These are phyloP conservation scores for Asbolus verrucosus DNA, from an alignment of 1,140 invertebrate species.

Conservation along the genomic window DNA sequence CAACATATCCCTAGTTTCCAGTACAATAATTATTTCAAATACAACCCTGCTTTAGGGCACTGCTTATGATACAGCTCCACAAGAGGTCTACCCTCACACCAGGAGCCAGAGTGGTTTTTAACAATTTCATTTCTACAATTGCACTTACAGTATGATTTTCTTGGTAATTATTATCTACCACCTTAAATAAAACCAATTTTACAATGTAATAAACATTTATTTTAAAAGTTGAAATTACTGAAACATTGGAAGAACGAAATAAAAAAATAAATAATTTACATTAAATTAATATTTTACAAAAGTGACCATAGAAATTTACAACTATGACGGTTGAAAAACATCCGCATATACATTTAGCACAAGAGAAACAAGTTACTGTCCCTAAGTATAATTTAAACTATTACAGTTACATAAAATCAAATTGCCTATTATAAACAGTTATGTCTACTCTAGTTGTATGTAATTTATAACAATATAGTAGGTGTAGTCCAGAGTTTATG, in stretches of 20 bases:
- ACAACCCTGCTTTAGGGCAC: too few species aligned
- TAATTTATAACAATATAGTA: background rate
- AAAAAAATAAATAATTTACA: background rate
- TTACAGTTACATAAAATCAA: constrained; percentile 31
- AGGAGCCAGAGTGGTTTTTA: too few species aligned
- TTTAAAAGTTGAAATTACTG: background rate
- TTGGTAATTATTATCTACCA: too few species aligned
- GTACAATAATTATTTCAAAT: too few species aligned
- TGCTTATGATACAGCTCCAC: too few species aligned
- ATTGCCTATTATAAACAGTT: constrained; percentile 39
- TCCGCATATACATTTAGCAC: background rate
- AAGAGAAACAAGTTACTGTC: constrained; percentile 5
- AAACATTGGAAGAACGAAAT: constrained; percentile 19
- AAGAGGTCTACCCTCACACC: too few species aligned
- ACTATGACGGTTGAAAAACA: constrained; percentile 5
- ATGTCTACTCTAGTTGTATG: constrained; percentile 18
- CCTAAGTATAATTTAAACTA: constrained; percentile 19
- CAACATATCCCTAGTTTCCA: too few species aligned
- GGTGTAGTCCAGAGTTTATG: background rate
- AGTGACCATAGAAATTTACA: background rate
- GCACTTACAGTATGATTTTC: too few species aligned
- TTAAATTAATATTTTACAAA: too few species aligned
- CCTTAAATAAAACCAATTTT: too few species aligned
- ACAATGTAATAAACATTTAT: constrained; percentile 34
- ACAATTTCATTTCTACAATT: too few species aligned